Percentiles rank a stretch among this genome's conserved stretches.
Conservation (phyloP, 2,888 invertebrate genomes). For the Hecatera dysodea region DNA sequence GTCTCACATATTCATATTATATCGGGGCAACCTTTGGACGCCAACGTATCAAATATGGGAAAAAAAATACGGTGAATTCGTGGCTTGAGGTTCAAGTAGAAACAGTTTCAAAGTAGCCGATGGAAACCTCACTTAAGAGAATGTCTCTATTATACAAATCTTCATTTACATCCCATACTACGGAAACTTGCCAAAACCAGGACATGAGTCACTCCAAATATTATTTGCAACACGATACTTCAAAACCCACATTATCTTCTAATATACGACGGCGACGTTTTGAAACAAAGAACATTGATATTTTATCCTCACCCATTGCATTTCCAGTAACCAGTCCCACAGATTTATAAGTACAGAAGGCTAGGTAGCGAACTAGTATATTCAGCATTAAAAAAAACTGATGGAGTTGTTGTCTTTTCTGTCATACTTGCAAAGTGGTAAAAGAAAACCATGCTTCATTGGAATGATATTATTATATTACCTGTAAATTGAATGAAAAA, state of each 20-base stretch:
- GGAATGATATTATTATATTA: no score
- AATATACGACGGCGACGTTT: slow-evolving; percentile 46
- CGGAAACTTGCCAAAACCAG: slow-evolving; percentile 20
- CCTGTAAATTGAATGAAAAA: no score
- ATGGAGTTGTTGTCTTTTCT: no score
- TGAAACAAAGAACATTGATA: slow-evolving; percentile 51
- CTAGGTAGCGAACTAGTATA: no score
- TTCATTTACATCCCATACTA: background rate
- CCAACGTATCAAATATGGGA: no score
- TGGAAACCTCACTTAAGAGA: background rate
- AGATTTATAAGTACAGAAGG: slow-evolving; percentile 13
- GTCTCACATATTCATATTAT: no score
- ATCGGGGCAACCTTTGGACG: no score
- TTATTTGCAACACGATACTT: slow-evolving; percentile 20
- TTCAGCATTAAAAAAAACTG: no score
- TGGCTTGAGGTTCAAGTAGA: background rate
- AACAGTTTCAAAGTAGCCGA: background rate
- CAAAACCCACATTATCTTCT: slow-evolving; percentile 8
- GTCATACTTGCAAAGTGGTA: no score
- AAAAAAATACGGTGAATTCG: no score
- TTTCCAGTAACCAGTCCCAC: background rate
- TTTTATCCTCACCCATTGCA: background rate
- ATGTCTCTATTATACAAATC: slow-evolving; percentile 3
- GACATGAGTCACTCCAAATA: slow-evolving; percentile 24
- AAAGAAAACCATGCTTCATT: no score